Evolutionary conservation across 1,140 invertebrate species (phyloP).

Genomic region (Camponotus floridanus): DNA sequence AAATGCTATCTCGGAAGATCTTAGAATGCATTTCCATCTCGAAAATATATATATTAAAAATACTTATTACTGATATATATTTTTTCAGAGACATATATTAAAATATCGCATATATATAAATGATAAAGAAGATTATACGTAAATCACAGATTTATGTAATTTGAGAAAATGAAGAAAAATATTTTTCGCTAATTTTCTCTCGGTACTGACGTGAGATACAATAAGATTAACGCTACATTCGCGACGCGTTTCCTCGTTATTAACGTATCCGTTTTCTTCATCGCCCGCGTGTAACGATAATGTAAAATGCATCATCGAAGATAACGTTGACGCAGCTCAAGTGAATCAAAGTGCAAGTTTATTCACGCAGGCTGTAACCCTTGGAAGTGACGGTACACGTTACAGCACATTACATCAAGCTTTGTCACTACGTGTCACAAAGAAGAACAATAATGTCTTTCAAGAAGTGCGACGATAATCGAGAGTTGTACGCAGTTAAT

Average conservation of each 20-base stretch:
- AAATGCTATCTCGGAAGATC: neutral
- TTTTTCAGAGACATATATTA: neutral
- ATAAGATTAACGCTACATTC: neutral
- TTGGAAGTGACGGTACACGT: conserved; percentile 48
- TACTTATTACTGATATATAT: neutral
- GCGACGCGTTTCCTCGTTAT: neutral
- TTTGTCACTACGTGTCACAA: neutral
- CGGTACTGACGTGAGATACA: neutral
- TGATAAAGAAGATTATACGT: neutral
- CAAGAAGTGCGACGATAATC: conserved; percentile 4
- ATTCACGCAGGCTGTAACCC: conserved; percentile 31
- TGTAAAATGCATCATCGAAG: conserved; percentile 27
- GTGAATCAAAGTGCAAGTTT: conserved; percentile 53
- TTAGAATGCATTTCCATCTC: neutral
- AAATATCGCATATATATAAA: neutral
- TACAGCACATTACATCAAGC: conserved; percentile 26
- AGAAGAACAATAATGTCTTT: conserved; percentile 22
- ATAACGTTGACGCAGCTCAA: conserved; percentile 22
- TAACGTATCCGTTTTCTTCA: conserved; percentile 2
- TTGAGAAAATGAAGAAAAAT: neutral
- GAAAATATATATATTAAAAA: neutral
- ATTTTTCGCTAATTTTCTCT: neutral
- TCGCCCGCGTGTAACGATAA: neutral
- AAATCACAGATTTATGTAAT: neutral
- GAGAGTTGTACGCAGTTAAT: neutral